Base-by-base conservation (phyloP, 2,888 invertebrate species). In the Xestia c-nigrum region DNA sequence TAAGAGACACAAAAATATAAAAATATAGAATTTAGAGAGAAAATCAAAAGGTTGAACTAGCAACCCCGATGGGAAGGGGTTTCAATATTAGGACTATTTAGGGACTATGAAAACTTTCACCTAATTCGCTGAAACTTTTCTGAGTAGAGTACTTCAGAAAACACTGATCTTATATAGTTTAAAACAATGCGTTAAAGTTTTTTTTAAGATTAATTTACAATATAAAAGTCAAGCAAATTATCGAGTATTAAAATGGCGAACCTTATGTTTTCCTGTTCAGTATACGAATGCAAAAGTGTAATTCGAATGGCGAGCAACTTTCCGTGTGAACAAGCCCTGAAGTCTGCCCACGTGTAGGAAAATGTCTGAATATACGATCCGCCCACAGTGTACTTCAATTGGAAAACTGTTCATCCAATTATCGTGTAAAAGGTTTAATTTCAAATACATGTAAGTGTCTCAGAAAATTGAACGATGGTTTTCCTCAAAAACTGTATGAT, bases 291-390 rank as follows among this genome's bases (percentile, higher is more conserved):
- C 40, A 40, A 40, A 40, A 43, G 43, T 43, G 43, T 40, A 40
- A 43, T 43, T 43, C 7, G 9, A 61, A 38, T 4, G 5, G 21
- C 21, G 21, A 38, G 21, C 9, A 61, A 38, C 1, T 59, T 31
- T 31, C 47, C 14, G 43, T 67, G 43, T 78, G 50, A 61, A 67
- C 0, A 19, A 59, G 43, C n/a, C 31, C 24, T 67, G 57, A n/a
- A 50, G 31, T 10, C 69, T 72, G 5, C 52, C 78, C 84, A 83
- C 66, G 70, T 59, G 57, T 12, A 38, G 46, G 31, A n/a, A 73
- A 61, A 80, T 67, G 31, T 63, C 43, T 21, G 63, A 73, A 24
- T 38, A 50, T 31, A 55, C 61, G 21, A 0, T 19, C 40, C 47
- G 47, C 74, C 78, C 63, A 74, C 63, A 38, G 16, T 9, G 21